Evolutionary conservation across 1,140 invertebrate genomes (phyloP), one percentile per base, ranked within the genome.

Genomic region (Brachionus asplanchnoidis): DNA sequence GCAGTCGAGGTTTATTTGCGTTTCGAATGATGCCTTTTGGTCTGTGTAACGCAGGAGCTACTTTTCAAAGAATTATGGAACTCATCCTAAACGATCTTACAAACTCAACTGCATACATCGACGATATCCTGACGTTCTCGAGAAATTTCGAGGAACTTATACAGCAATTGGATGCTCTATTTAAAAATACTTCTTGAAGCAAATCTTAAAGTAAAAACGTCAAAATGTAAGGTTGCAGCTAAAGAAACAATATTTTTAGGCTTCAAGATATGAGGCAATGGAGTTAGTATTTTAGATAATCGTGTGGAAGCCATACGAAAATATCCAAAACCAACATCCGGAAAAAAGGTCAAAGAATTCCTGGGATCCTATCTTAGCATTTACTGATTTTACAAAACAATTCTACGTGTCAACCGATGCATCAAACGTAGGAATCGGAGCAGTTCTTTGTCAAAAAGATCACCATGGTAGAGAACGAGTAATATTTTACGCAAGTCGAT

Each of bases 21-120:
- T 91, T 90, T 84, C 85, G 46, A 1, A 50, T 87, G 1, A 86
- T 91, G 87, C 88, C 89, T n/a, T 91, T 91, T 85, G 91, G 91
- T 42, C 84, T 91, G 17, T 84, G 79, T 28, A 90, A 90, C 86
- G 87, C 88, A 26, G 88, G 88, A 12, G 86, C 88, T 12, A 87
- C 89, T 17, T 92, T 92, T 85, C 90, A 92, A 86, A 80, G 91
- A 11, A 88, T 90, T 11, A 91, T 92, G 73, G 87, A 91, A 86
- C 40, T 17, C 11, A 26, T 82, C 17, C 17, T 79, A 53, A 53
- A 46, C 9, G 44, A n/a, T 12, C 23, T 79, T 6, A 53, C 26
- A 53, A 42, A 65, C 44, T 56, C 46, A 23, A 56, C 46, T 28
- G 46, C 32, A 12, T 79, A 79, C 36, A 79, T 56, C 8, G 77